These are phyloP conservation scores for Tetramorium simillimum DNA, from an alignment of 1,140 invertebrate genomes.

Conservation along the genomic window DNA sequence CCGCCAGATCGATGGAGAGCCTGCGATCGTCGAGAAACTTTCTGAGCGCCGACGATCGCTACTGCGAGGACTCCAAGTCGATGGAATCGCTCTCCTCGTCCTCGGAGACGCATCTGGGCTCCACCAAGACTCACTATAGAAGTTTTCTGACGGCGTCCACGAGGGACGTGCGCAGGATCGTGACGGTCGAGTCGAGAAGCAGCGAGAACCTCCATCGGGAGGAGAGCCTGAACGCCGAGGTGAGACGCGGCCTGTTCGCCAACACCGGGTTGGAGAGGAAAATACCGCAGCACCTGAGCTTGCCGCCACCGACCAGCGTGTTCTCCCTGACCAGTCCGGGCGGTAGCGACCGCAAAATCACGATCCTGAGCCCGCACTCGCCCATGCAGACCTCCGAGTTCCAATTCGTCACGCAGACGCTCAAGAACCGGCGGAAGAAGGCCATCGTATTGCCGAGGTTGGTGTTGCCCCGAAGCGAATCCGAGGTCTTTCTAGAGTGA, in stretches of 20 bases:
- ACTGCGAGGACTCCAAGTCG: slow-evolving; percentile 81
- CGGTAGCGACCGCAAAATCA: slow-evolving; percentile 87
- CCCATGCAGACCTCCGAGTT: slow-evolving; percentile 87
- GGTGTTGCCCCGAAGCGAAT: slow-evolving; percentile 90
- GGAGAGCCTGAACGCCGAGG: slow-evolving; percentile 88
- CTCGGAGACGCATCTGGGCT: slow-evolving; percentile 85
- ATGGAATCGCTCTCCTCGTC: slow-evolving; percentile 80
- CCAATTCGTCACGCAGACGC: slow-evolving; percentile 85
- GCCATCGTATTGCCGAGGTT: slow-evolving; percentile 91
- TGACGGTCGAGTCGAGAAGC: slow-evolving; percentile 86
- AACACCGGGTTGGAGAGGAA: slow-evolving; percentile 86
- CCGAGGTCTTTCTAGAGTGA: slow-evolving; percentile 88
- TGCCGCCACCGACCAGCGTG: slow-evolving; percentile 88
- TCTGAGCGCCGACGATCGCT: slow-evolving; percentile 80
- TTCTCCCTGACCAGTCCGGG: slow-evolving; percentile 84
- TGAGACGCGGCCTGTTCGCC: slow-evolving; percentile 88
- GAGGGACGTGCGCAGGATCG: slow-evolving; percentile 87
- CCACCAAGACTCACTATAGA: slow-evolving; percentile 83
- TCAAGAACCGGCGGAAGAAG: slow-evolving; percentile 89
- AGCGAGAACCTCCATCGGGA: slow-evolving; percentile 86
- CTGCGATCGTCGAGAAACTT: slow-evolving; percentile 84
- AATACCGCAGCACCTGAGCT: slow-evolving; percentile 89
- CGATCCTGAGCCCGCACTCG: slow-evolving; percentile 91
- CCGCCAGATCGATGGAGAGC: slow-evolving; percentile 90
- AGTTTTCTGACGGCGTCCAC: slow-evolving; percentile 88